Percentiles rank a stretch among this genome's conserved stretches.
Evolutionary conservation across 2,113 vertebrate species (phyloP).

Genomic region (Notechis scutatus): DNA sequence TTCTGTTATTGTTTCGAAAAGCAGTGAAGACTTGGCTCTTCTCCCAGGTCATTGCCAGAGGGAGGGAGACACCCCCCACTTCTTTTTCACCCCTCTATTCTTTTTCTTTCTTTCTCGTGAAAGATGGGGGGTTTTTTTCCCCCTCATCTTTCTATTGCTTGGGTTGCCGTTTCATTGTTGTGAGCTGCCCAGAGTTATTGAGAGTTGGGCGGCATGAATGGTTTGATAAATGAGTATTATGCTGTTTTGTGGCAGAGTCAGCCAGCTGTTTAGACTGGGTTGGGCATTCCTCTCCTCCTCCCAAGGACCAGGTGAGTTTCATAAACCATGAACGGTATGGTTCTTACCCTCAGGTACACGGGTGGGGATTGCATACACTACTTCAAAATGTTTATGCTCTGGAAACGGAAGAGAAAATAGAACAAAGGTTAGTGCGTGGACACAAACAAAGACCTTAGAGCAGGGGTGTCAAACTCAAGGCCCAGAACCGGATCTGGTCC

Average conservation of each 20-base stretch:
- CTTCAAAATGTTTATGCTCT: accelerated
- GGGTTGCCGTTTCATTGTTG: neutral
- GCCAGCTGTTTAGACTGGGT: neutral
- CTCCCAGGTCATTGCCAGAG: neutral
- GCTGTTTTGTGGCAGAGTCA: neutral
- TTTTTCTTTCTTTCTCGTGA: too few species aligned
- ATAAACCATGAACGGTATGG: neutral
- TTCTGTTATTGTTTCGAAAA: neutral
- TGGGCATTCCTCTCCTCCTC: neutral
- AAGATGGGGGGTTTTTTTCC: too few species aligned
- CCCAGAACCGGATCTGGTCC: too few species aligned
- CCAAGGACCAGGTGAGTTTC: neutral
- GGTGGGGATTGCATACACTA: accelerated
- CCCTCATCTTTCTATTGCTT: neutral
- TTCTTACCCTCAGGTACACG: constrained; percentile 1
- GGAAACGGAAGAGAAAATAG: neutral
- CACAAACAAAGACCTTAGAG: too few species aligned
- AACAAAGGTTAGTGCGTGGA: neutral
- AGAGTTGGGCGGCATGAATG: neutral
- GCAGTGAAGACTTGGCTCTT: neutral
- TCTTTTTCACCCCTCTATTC: neutral
- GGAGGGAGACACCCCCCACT: neutral
- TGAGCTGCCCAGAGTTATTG: neutral
- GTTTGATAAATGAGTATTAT: neutral
- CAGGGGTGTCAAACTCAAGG: too few species aligned